Percentiles rank a stretch among this genome's conserved stretches.
Evolutionary conservation across 2,888 invertebrate species (phyloP).

Genomic region (Orthonychiurus folsomi): DNA sequence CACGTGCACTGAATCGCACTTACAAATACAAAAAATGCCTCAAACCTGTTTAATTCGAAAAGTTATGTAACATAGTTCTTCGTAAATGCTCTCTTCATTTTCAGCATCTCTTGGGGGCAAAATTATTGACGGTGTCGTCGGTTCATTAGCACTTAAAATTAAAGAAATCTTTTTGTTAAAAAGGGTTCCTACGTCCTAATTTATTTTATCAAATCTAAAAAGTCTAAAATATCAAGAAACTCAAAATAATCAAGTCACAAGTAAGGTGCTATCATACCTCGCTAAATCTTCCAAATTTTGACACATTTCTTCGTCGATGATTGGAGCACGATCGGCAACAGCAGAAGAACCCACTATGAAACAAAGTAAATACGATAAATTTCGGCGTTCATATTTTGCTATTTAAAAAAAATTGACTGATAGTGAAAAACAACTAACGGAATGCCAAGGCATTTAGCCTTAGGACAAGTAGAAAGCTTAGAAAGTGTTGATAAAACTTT

Average conservation of each 20-base stretch:
- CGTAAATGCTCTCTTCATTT: conserved; percentile 71
- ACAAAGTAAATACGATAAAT: too few relatives aligned
- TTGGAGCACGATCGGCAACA: conserved; percentile 29
- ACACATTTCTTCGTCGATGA: conserved; percentile 43
- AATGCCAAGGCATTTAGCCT: conserved; percentile 58
- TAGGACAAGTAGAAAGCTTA: conserved; percentile 50
- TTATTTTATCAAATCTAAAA: too few relatives aligned
- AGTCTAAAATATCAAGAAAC: too few relatives aligned
- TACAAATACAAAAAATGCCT: too few relatives aligned
- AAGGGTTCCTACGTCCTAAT: not conserved
- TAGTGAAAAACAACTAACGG: conserved; percentile 59
- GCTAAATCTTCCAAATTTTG: conserved; percentile 44
- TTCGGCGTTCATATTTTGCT: too few relatives aligned
- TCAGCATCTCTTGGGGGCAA: conserved; percentile 29
- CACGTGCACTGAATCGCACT: too few relatives aligned
- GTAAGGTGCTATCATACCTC: conserved; percentile 36
- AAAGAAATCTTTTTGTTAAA: not conserved
- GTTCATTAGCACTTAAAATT: conserved; percentile 23
- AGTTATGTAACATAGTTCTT: conserved; percentile 79
- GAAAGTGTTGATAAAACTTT: conserved; percentile 84
- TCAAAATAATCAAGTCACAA: too few relatives aligned
- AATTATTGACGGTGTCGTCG: conserved; percentile 27
- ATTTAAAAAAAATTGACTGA: too few relatives aligned
- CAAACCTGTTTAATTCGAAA: conserved; percentile 46
- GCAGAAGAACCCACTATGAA: conserved; percentile 28